phyloP scores from a whole-genome alignment of 2,888 invertebrate genomes.

The Epistrophe grossulariae region DNA sequence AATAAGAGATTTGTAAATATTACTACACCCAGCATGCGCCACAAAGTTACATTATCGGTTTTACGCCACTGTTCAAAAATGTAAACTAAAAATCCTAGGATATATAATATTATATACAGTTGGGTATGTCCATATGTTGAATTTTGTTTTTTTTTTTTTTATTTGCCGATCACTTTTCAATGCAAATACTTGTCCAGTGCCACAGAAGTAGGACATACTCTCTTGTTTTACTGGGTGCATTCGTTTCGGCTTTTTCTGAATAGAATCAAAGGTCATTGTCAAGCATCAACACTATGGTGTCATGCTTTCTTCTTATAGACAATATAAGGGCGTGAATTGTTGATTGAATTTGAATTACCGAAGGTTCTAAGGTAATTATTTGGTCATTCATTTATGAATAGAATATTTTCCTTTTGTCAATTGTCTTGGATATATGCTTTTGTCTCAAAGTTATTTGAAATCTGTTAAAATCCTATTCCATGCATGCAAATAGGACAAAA shows the following conservation, averaged over 20 bases:
- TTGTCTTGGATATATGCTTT: slow-evolving; percentile 3
- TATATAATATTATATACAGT: neutral
- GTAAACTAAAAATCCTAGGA: slow-evolving; percentile 39
- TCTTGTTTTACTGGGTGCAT: slow-evolving; percentile 63
- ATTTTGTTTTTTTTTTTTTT: neutral
- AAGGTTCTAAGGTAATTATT: slow-evolving; percentile 64
- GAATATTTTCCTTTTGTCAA: slow-evolving; percentile 41
- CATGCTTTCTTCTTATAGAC: slow-evolving; percentile 59
- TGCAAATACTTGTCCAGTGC: slow-evolving; percentile 37
- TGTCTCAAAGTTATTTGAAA: slow-evolving; percentile 58
- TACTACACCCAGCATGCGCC: slow-evolving; percentile 79
- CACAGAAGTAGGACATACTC: slow-evolving; percentile 11
- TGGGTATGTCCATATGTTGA: neutral
- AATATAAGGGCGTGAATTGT: slow-evolving; percentile 79
- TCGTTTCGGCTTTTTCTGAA: slow-evolving; percentile 67
- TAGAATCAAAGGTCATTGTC: slow-evolving; percentile 59
- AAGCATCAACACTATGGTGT: slow-evolving; percentile 42
- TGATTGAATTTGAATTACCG: slow-evolving; percentile 76
- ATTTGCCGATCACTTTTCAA: slow-evolving; percentile 57
- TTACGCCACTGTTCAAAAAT: slow-evolving; percentile 63
- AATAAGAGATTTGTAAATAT: slow-evolving; percentile 79
- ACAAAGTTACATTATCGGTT: slow-evolving; percentile 77
- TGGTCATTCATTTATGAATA: slow-evolving; percentile 66
- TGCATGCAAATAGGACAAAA: no score
- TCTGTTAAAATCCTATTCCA: slow-evolving; percentile 30